These are phyloP conservation scores for Dasysyrphus albostriatus DNA, from an alignment of 2,888 invertebrate species.

Conservation along the genomic window DNA sequence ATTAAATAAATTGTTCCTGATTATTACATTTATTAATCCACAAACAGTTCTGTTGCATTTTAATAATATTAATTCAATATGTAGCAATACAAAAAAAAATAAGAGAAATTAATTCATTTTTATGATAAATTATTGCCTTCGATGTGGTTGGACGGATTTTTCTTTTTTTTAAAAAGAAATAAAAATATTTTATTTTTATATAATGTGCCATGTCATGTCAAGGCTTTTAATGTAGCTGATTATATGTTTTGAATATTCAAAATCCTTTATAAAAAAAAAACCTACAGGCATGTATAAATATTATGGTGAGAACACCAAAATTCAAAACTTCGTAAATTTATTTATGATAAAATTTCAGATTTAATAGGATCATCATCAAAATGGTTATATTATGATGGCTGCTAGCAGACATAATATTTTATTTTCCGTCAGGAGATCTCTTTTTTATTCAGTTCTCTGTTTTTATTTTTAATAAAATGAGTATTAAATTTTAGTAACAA, in stretches of 20 bases:
- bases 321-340: slow-evolving; percentile 16
- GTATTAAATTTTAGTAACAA: neutral
- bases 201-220: slow-evolving; percentile 33
- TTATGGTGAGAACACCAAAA: neutral
- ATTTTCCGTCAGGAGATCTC: neutral
- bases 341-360: slow-evolving; percentile 4
- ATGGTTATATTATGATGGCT: neutral
- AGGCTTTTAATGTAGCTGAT: slow-evolving; percentile 11
- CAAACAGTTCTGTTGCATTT: slow-evolving; percentile 40
- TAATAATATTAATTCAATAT: slow-evolving; percentile 21
- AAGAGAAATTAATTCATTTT: slow-evolving; percentile 46
- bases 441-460: neutral
- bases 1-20: slow-evolving; percentile 57
- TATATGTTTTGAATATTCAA: slow-evolving; percentile 27
- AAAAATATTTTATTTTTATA: too few species aligned
- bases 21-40: slow-evolving; percentile 63
- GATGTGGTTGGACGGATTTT: slow-evolving; percentile 41
- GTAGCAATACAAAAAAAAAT: slow-evolving; percentile 6
- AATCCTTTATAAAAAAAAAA: neutral
- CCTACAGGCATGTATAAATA: neutral
- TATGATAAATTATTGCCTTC: slow-evolving; percentile 62
- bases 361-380: neutral
- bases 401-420: neutral
- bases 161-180: too few species aligned
- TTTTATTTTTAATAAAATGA: neutral